These are phyloP conservation scores for Malurus cyaneus DNA, from an alignment of 2,113 vertebrate species.

Conservation along the genomic window DNA sequence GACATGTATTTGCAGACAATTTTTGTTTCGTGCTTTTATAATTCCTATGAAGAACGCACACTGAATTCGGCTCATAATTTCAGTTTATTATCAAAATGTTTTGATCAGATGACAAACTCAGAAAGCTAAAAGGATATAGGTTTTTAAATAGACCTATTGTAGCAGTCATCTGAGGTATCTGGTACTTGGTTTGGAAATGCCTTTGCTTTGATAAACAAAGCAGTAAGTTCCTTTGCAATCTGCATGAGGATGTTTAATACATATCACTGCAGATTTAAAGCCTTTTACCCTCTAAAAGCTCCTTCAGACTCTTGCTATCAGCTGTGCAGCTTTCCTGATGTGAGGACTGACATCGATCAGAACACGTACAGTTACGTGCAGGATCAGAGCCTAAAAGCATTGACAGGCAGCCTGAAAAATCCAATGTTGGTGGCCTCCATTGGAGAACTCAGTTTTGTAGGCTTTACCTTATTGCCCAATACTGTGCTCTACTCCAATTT, in stretches of 20 bases:
- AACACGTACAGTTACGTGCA: background rate
- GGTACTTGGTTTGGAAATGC: constrained; percentile 28
- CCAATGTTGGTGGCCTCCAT: background rate
- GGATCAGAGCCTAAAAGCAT: background rate
- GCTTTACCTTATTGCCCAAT: background rate
- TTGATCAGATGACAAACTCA: constrained; percentile 61
- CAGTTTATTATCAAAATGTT: constrained; percentile 77
- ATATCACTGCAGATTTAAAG: constrained; percentile 62
- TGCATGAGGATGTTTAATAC: constrained; percentile 15
- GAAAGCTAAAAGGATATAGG: constrained; percentile 52
- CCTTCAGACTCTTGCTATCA: background rate
- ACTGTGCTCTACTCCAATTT: background rate
- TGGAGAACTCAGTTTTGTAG: background rate
- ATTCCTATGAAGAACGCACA: background rate
- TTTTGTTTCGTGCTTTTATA: background rate
- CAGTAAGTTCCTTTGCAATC: constrained; percentile 43
- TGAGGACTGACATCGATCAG: background rate
- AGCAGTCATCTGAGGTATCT: constrained; percentile 44
- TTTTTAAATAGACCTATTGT: constrained; percentile 41
- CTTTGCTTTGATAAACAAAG: constrained; percentile 56
- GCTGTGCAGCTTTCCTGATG: background rate
- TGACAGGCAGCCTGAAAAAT: background rate
- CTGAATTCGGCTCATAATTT: constrained; percentile 38
- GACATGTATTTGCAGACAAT: background rate
- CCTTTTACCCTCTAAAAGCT: constrained; percentile 59